phyloP scores from a whole-genome alignment of 2,888 invertebrate species.

The Callosobruchus maculatus region DNA sequence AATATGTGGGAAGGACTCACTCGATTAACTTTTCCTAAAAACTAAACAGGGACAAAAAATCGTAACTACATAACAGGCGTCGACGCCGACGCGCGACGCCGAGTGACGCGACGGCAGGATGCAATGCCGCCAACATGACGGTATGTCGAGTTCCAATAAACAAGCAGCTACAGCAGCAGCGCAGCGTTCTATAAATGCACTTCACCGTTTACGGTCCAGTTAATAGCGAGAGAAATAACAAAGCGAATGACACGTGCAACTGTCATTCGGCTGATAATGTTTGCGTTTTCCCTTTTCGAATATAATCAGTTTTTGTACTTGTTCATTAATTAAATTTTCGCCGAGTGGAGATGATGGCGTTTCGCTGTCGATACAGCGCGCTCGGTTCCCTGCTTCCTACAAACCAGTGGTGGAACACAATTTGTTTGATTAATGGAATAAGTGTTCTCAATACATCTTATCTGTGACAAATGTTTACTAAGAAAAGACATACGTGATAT shows the following conservation, averaged over 20 bases:
- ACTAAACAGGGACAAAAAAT: too few relatives aligned
- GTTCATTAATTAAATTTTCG: conserved; percentile 20
- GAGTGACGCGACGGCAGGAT: background rate
- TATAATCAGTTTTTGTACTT: conserved; percentile 20
- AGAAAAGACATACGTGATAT: too few relatives aligned
- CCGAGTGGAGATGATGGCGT: conserved; percentile 5
- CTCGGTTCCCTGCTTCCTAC: background rate
- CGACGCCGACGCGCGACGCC: too few relatives aligned
- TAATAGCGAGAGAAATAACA: background rate
- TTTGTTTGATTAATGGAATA: background rate
- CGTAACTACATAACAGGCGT: too few relatives aligned
- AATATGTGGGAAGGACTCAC: too few relatives aligned
- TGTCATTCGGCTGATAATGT: conserved; percentile 16
- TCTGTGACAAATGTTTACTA: too few relatives aligned
- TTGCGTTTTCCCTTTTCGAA: conserved; percentile 13
- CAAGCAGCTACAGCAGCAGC: background rate
- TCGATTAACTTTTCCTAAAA: too few relatives aligned
- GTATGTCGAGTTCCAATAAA: background rate
- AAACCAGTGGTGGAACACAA: background rate
- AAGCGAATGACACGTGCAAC: conserved; percentile 14
- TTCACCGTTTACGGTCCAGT: background rate
- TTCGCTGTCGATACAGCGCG: conserved; percentile 6
- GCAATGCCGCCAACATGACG: background rate
- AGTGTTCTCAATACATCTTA: too few relatives aligned
- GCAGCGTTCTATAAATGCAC: background rate